Evolutionary conservation across 2,113 vertebrate species (phyloP).

Genomic region (Rynchops niger): DNA sequence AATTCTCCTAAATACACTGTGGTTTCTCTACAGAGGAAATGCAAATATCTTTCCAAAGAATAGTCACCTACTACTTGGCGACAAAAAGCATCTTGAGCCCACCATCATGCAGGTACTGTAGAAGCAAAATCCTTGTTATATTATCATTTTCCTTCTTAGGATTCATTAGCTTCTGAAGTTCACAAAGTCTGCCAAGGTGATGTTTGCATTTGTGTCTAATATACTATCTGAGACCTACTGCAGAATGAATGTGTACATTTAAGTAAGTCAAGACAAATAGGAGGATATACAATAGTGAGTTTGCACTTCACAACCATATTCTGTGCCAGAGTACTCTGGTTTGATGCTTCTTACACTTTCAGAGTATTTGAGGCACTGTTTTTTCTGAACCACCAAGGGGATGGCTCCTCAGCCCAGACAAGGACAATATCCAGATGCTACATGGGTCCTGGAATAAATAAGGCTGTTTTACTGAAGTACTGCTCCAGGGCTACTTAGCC

Average conservation of each 20-base stretch:
- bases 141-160: not conserved
- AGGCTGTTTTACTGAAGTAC: not conserved
- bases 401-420: not conserved
- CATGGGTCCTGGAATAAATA: not conserved
- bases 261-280: not conserved
- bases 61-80: not conserved
- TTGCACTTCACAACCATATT: not conserved
- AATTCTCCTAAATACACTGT: not conserved
- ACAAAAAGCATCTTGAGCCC: not conserved
- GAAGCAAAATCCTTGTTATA: not conserved
- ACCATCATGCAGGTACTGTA: not conserved
- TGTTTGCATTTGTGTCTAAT: not conserved
- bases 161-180: not conserved
- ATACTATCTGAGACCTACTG: not conserved
- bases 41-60: not conserved
- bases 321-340: not conserved
- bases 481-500: not conserved
- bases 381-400: not conserved
- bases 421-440: not conserved
- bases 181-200: not conserved
- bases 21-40: not conserved
- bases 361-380: not conserved
- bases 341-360: not conserved
- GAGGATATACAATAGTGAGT: not conserved
- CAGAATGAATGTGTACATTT: not conserved